These are phyloP conservation scores for Trachelus troglodyta DNA, from an alignment of 2,888 invertebrate species.

Conservation along the genomic window DNA sequence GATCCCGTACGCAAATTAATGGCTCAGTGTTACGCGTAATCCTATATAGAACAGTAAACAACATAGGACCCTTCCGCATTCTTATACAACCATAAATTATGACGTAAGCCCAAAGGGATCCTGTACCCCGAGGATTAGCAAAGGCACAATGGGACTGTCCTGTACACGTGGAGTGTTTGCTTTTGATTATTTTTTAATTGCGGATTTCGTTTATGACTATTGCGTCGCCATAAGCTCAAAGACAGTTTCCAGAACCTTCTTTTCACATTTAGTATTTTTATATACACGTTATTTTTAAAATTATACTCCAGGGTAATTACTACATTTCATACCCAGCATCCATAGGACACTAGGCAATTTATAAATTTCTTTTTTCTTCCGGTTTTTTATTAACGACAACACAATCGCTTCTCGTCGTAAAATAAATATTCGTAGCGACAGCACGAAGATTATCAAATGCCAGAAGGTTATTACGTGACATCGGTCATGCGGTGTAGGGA, in stretches of 20 bases:
- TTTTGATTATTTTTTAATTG: conserved; percentile 34
- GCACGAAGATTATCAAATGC: conserved; percentile 38
- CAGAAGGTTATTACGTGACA: conserved; percentile 39
- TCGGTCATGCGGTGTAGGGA: conserved; percentile 29
- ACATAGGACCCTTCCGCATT: conserved; percentile 58
- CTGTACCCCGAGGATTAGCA: conserved; percentile 44
- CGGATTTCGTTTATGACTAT: conserved; percentile 1
- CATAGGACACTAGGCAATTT: background rate
- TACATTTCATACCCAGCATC: background rate
- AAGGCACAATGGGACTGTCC: conserved; percentile 24
- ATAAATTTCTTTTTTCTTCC: background rate
- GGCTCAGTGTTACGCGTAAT: conserved; percentile 50
- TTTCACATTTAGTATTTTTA: background rate
- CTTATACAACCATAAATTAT: conserved; percentile 64
- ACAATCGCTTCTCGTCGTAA: background rate
- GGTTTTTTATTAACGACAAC: background rate
- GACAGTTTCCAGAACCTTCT: background rate
- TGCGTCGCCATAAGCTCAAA: background rate
- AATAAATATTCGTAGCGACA: background rate
- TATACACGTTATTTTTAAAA: background rate
- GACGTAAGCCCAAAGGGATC: conserved; percentile 51
- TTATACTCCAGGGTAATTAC: background rate
- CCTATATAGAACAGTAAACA: conserved; percentile 56
- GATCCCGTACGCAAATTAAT: conserved; percentile 43
- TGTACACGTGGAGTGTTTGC: conserved; percentile 26